Evolutionary conservation across 2,113 vertebrate genomes (phyloP), one percentile per base, ranked within the genome.

Genomic region (Danio rerio): DNA sequence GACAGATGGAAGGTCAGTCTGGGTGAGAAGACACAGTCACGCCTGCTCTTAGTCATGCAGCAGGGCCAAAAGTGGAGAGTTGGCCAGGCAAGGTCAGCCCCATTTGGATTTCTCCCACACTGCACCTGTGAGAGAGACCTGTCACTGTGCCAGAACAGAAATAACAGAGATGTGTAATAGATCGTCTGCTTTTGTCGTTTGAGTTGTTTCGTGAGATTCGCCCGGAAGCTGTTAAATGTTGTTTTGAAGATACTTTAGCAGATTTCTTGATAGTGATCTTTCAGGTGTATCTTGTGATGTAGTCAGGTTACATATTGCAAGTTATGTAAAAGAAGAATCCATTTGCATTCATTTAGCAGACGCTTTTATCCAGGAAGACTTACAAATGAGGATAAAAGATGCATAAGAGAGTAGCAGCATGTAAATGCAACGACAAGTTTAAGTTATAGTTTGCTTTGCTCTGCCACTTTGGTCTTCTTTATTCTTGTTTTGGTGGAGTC

Each of bases 1-100:
- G 71, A 80, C 83, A 87, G 83, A 84, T 82, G 83, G 55, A 65
- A 70, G 80, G 81, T 87, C 81, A 82, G 62, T 63, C 55, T n/a
- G 75, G 79, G 68, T 58, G 56, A 61, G 62, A 72, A 49, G 45
- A 72, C 71, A 82, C 43, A 74, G 69, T 63, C 45, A 73, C 59
- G 43, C 50, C 76, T 83, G 74, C 73, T 78, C 65, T 83, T 78
- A 74, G 84, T 61, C 84, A 86, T 83, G 62, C 73, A 82, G 15
- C 69, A 69, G 53, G 52, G 73, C 47, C 73, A 47, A 50, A 18
- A 75, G 49, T 16, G 10, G 80, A 18, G 59, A 68, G 1, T 7
- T 40, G 69, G 68, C 68, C 74, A 82, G 82, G 75, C 12, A 61
- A 73, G 76, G 84, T 82, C 80, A 79, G 31, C 63, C 78, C 59